phyloP scores from a whole-genome alignment of 2,797 vertebrate genomes.

The Hylomyscus alleni region DNA sequence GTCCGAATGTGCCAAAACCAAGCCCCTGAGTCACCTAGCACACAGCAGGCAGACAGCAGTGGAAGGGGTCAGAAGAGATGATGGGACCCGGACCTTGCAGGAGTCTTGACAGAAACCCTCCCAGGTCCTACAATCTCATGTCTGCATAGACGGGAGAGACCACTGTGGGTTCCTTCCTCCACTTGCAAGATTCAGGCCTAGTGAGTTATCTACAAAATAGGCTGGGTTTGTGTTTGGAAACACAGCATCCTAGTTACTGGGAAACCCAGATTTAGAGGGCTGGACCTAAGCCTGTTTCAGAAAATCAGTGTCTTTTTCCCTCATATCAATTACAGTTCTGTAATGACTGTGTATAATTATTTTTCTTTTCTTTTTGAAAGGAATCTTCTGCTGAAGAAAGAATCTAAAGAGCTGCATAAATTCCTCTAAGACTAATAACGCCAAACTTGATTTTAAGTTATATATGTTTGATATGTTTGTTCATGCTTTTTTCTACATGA shows the following conservation, averaged over 20 bases:
- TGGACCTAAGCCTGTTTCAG: background rate
- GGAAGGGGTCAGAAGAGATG: background rate
- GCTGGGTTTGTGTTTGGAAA: constrained; percentile 49
- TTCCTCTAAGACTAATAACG: constrained; percentile 75
- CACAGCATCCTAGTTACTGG: constrained; percentile 16
- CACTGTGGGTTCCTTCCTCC: background rate
- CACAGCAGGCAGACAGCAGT: constrained; percentile 28
- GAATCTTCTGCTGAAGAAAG: constrained; percentile 81
- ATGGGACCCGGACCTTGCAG: background rate
- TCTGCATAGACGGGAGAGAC: background rate
- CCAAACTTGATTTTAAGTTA: constrained; percentile 69
- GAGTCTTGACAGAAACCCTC: constrained; percentile 13
- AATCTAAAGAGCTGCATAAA: constrained; percentile 76
- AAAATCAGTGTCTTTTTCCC: constrained; percentile 51
- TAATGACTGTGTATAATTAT: constrained; percentile 79
- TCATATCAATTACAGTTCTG: constrained; percentile 61
- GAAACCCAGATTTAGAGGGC: constrained; percentile 23
- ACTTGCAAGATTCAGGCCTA: background rate
- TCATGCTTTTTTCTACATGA: constrained; percentile 52
- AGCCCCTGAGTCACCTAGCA: constrained; percentile 68
- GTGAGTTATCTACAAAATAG: constrained; percentile 56
- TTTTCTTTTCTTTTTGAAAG: constrained; percentile 85
- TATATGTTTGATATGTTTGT: constrained; percentile 62
- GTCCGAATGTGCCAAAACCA: constrained; percentile 56
- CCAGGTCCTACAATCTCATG: constrained; percentile 37